Evolutionary conservation across 2,888 invertebrate species (phyloP), one percentile per base, ranked within the genome.

Genomic region (Netelia virgata): DNA sequence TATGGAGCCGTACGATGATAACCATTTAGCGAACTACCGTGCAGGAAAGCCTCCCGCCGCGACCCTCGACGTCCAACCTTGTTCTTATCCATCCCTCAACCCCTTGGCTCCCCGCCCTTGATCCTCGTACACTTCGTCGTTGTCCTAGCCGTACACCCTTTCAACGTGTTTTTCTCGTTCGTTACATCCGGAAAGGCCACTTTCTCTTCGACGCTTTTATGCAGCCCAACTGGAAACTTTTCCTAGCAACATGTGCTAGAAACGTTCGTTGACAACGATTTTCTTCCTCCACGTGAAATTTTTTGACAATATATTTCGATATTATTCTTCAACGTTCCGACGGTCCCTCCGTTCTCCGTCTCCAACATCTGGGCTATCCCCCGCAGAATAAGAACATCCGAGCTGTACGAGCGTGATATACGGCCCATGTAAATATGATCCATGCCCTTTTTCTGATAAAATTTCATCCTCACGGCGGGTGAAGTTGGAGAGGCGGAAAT

Each of bases 11-110:
- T 66, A 78, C 20, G 61, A 70, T 79, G 63, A 78, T 79, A 83
- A 70, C 79, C 70, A 79, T 83, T 83, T 64, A 79, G 70, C 59
- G 69, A 66, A 64, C 70, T 70, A 70, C 69, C 41, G 50, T 16
- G 18, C 1, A 57, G 50, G 53, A 55, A 57, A 75, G 53, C 16
- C 41, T 57, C 64, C 5, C 14, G 41, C 5, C 8, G 41, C 41
- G 41, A 66, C 53, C 55, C 50, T 16, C 55, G 41, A 66, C 55
- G 55, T 43, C 9, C 55, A 75, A 36, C 53, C 66, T 55, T 43
- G n/a, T 64, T 64, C 3, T 75, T 66, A 64, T 55, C 43, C 73
- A 70, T 41, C 55, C 28, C 64, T 72, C 61, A 41, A 43, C 63
- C 28, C 63, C 28, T 73, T 61, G 10, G 14, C 18, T 55, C 3